phyloP scores from a whole-genome alignment of 2,113 vertebrate genomes.

The Piaya cayana region DNA sequence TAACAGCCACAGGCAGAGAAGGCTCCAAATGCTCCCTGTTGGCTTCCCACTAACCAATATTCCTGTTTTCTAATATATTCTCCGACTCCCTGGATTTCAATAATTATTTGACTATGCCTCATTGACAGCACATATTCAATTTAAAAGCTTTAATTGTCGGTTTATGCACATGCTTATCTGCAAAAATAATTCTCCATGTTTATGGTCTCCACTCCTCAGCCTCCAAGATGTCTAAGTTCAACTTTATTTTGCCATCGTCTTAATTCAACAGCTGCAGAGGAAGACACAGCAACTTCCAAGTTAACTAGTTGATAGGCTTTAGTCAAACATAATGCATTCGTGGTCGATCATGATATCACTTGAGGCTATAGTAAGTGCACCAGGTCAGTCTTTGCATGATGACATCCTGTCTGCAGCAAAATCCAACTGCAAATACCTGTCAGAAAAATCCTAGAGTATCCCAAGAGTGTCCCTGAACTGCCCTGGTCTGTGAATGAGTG shows the following conservation, averaged over 20 bases:
- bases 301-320: background rate
- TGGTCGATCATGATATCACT: background rate
- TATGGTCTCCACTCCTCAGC: background rate
- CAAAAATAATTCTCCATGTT: background rate
- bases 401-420: background rate
- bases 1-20: background rate
- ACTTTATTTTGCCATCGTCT: background rate
- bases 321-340: background rate
- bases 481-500: background rate
- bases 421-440: background rate
- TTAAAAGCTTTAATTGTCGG: background rate
- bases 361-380: background rate
- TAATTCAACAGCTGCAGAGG: background rate
- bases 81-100: background rate
- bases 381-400: background rate
- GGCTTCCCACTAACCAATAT: background rate
- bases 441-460: background rate
- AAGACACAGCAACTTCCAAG: background rate
- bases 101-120: conserved; percentile 11
- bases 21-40: background rate
- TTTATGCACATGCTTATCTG: background rate
- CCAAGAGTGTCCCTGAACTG: background rate
- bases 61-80: background rate
- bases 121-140: background rate
- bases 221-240: background rate